These are phyloP conservation scores for Cremastobaeus sp. DNA, from an alignment of 2,888 invertebrate genomes.

Conservation along the genomic window DNA sequence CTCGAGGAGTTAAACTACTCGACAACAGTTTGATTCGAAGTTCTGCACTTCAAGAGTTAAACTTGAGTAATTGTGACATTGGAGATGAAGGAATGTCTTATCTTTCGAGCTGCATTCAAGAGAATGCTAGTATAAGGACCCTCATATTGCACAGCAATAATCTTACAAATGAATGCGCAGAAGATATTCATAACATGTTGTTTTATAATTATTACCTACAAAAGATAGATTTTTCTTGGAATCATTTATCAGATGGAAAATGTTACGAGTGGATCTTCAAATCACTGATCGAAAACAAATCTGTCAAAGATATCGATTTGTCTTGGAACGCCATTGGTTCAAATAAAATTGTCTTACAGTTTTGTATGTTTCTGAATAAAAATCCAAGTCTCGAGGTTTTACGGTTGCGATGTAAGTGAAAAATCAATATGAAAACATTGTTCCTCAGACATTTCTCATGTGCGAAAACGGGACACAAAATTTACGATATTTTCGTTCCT, in stretches of 20 bases:
- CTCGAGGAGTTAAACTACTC: slow-evolving; percentile 17
- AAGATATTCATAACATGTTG: slow-evolving; percentile 37
- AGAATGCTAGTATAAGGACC: slow-evolving; percentile 21
- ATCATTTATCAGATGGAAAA: slow-evolving; percentile 21
- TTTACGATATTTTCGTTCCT: too few relatives aligned
- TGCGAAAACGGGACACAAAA: too few relatives aligned
- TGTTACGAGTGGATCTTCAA: slow-evolving; percentile 73
- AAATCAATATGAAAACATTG: neutral
- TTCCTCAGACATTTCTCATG: too few relatives aligned
- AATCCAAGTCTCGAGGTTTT: slow-evolving; percentile 63
- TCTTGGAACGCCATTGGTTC: slow-evolving; percentile 78
- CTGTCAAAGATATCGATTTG: slow-evolving; percentile 29
- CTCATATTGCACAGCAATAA: slow-evolving; percentile 33
- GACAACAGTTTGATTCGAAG: slow-evolving; percentile 23
- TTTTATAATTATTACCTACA: slow-evolving; percentile 28
- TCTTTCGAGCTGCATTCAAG: slow-evolving; percentile 24
- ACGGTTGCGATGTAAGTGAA: slow-evolving; percentile 68
- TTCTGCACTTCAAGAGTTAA: slow-evolving; percentile 26
- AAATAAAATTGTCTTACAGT: slow-evolving; percentile 44
- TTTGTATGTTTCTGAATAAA: slow-evolving; percentile 63
- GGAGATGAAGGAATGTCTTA: slow-evolving; percentile 33
- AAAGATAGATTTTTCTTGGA: slow-evolving; percentile 52
- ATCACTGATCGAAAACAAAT: slow-evolving; percentile 72
- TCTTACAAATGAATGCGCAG: slow-evolving; percentile 24
- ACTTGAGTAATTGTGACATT: slow-evolving; percentile 40